phyloP scores from a whole-genome alignment of 2,888 invertebrate genomes.

The Eupithecia subumbrata region DNA sequence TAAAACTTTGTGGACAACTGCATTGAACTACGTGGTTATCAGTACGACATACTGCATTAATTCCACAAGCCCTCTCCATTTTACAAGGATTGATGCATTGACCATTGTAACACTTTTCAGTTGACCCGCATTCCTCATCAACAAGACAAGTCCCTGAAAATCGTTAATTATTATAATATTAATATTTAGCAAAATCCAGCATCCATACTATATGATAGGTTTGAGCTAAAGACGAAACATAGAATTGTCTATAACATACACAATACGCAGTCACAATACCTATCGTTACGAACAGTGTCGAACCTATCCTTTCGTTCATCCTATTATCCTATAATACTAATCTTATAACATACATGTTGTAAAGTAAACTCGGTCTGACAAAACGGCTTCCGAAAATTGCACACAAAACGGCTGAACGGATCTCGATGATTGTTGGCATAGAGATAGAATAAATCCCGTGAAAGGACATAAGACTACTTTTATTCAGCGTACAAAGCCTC shows the following conservation, averaged over 20 bases:
- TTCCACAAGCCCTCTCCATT: constrained; percentile 90
- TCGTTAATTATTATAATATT: constrained; percentile 31
- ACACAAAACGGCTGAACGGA: background rate
- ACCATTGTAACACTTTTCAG: constrained; percentile 92
- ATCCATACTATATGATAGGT: too few species aligned
- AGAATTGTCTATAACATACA: too few species aligned
- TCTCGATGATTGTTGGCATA: background rate
- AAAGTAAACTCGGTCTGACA: background rate
- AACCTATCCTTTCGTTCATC: too few species aligned
- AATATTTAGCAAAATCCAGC: background rate
- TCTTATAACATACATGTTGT: background rate
- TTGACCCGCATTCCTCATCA: constrained; percentile 90
- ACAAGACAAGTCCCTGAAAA: constrained; percentile 88
- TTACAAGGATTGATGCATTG: constrained; percentile 93
- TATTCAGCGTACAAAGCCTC: background rate
- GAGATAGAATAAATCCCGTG: background rate
- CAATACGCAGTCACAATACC: too few species aligned
- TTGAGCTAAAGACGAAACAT: too few species aligned
- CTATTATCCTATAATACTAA: too few species aligned
- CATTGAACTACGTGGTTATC: constrained; percentile 90
- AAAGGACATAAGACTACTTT: background rate
- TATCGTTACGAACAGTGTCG: too few species aligned
- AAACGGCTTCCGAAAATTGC: background rate
- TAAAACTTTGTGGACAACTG: constrained; percentile 92
- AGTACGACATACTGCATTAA: constrained; percentile 91